Base-by-base conservation (phyloP, 2,797 vertebrate genomes). In the Tolypeutes matacus region DNA sequence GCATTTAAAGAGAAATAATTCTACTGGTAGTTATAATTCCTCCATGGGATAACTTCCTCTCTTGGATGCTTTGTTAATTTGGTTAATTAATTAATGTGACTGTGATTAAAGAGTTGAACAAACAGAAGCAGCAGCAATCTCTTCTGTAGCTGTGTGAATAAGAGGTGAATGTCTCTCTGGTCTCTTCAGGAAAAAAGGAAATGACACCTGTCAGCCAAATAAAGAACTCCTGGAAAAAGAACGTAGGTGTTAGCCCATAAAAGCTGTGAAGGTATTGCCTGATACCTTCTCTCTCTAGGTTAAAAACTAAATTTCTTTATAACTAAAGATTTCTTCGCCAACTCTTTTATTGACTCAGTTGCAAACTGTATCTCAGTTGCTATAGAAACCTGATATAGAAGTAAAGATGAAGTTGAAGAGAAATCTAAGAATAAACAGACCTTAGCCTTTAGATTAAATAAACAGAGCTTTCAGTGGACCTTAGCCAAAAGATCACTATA, bases 381-480 rank as follows among this genome's bases (percentile, higher is more conserved):
- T 96, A 96, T 36, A 94, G 90, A 95, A 96, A 97, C 73, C 51
- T 96, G 86, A 90, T 64, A 87, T 1, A 90, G 27, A 94, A 97
- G 81, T 62, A 90, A 12, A 90, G 21, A 84, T 34, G 15, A 94
- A 89, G 42, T 17, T 86, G 70, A 89, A 95, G 56, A 89, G 56
- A 93, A 95, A 58, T 36, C 70, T 91, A 91, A 93, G 65, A 95
- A 94, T 91, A 96, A 89, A 82, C 8, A 23, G 62, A 69, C 10
- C 4, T 56, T 53, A 76, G 60, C 10, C 23, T 94, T 96, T 88
- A 76, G 29, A 78, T 70, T 80, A 83, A 92, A 72, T 75, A 91
- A 89, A 82, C 34, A 91, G 31, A 73, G 11, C 11, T 81, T 83
- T 89, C 34, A 86, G 36, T 83, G 93, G 46, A 93, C 27, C 18